phyloP scores from a whole-genome alignment of 2,888 invertebrate genomes.

The Synanthedon tipuliformis region DNA sequence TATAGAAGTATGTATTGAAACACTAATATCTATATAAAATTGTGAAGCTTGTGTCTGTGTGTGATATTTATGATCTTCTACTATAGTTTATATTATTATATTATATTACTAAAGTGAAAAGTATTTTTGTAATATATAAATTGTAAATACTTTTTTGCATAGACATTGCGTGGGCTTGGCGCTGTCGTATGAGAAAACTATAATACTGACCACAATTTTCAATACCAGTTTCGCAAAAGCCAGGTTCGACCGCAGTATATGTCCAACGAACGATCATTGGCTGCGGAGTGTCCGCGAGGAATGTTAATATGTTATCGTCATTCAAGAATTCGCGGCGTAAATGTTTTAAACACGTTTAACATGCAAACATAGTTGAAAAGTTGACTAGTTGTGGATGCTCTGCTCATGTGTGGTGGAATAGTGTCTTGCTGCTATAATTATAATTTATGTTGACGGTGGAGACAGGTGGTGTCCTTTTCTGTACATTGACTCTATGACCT shows the following conservation, averaged over 20 bases:
- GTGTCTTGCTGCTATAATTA: constrained; percentile 21
- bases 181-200: constrained; percentile 11
- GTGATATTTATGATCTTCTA: too few species aligned
- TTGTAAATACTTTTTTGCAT: constrained; percentile 21
- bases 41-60: too few species aligned
- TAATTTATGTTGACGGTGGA: constrained; percentile 31
- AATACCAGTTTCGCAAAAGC: constrained; percentile 1
- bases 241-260: constrained; percentile 7
- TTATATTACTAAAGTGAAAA: not conserved
- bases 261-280: constrained; percentile 6
- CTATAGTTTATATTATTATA: too few species aligned
- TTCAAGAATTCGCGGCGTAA: constrained; percentile 15
- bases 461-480: constrained; percentile 58
- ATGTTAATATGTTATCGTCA: constrained; percentile 18
- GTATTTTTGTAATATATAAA: not conserved
- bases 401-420: not conserved
- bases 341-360: constrained; percentile 17
- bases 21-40: too few species aligned
- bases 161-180: constrained; percentile 19
- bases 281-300: constrained; percentile 17
- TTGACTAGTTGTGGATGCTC: not conserved
- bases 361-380: constrained; percentile 11
- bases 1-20: too few species aligned
- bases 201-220: not conserved
- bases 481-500: constrained; percentile 61